Conservation (phyloP, 2,113 vertebrate genomes). For the Corapipo altera region DNA sequence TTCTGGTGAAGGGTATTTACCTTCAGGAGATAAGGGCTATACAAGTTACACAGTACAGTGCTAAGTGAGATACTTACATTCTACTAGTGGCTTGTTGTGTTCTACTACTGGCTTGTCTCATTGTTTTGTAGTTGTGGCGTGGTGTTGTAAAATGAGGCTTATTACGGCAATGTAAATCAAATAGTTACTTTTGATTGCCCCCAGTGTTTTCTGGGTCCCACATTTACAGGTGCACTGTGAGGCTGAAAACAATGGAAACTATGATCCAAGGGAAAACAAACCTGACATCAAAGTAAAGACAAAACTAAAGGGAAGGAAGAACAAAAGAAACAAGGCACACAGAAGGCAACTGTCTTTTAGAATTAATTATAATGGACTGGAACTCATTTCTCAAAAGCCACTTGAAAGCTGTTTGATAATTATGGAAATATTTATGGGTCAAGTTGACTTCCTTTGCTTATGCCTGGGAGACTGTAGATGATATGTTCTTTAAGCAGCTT, state of each 20-base stretch:
- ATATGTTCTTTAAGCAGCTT: not conserved
- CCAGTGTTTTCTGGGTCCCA: not conserved
- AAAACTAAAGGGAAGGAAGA: not conserved
- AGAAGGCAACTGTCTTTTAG: not conserved
- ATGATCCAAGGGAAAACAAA: not conserved
- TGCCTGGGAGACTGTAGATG: not conserved
- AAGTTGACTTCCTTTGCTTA: not conserved
- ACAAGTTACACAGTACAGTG: not conserved
- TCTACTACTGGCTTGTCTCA: not conserved
- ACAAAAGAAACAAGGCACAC: not conserved
- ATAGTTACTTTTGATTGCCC: not conserved
- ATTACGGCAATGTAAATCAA: not conserved
- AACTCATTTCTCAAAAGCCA: not conserved
- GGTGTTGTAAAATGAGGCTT: not conserved
- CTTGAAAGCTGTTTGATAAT: slow-evolving; percentile 22
- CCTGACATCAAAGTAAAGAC: slow-evolving; percentile 16
- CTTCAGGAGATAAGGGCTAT: slow-evolving; percentile 71
- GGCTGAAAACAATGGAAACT: not conserved
- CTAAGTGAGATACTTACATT: not conserved
- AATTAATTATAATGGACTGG: not conserved
- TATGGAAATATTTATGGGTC: not conserved
- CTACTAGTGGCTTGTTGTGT: not conserved
- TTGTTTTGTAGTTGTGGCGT: not conserved
- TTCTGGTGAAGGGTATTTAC: slow-evolving; percentile 68
- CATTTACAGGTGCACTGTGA: not conserved